phyloP scores from a whole-genome alignment of 2,797 vertebrate genomes.

The Pterois miles region DNA sequence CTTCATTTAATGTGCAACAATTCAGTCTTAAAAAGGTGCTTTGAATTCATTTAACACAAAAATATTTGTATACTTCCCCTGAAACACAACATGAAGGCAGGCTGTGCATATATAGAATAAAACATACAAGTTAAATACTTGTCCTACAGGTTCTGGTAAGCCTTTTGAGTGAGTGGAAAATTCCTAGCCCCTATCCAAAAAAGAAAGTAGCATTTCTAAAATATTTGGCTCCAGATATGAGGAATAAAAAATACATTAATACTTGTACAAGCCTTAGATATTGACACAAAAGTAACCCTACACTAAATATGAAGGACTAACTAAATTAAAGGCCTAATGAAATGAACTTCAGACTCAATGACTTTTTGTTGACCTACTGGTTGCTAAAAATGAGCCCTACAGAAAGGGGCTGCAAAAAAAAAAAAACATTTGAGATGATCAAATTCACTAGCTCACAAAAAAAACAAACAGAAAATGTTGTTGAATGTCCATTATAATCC shows the following conservation, averaged over 20 bases:
- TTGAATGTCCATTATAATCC: neutral
- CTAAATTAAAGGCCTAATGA: constrained; percentile 19
- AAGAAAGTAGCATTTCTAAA: neutral
- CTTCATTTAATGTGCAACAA: neutral
- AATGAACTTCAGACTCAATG: constrained; percentile 41
- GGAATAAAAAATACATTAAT: neutral
- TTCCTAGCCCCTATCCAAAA: constrained; percentile 31
- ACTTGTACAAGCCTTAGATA: neutral
- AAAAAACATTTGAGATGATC: neutral
- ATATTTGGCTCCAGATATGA: neutral
- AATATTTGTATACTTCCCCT: neutral
- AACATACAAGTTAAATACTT: constrained; percentile 32
- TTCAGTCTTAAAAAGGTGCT: neutral
- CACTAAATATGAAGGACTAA: constrained; percentile 9
- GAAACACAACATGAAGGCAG: neutral
- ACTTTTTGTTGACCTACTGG: constrained; percentile 48
- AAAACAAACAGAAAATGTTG: neutral
- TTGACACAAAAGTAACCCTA: neutral
- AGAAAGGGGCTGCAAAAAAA: neutral
- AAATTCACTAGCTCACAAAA: neutral
- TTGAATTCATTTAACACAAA: neutral
- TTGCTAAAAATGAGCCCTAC: constrained; percentile 31
- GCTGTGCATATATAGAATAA: neutral
- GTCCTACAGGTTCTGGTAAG: constrained; percentile 62
- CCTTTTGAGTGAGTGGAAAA: constrained; percentile 60